phyloP scores from a whole-genome alignment of 1,140 invertebrate species.

The Physella acuta region DNA sequence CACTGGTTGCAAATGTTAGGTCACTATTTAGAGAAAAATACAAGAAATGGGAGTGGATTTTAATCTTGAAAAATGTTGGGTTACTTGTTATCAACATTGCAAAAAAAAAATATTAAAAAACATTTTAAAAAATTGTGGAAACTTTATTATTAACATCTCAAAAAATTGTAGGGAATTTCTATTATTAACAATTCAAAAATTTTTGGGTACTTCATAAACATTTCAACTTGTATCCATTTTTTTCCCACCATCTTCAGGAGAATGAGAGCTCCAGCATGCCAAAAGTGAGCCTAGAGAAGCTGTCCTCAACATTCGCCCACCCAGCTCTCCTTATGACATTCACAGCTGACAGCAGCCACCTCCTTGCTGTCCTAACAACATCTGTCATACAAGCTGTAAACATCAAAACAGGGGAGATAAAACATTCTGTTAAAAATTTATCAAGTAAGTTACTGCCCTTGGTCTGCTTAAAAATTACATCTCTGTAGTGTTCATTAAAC shows the following conservation, averaged over 20 bases:
- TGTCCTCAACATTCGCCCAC: neutral
- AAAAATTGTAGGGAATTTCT: too few relatives aligned
- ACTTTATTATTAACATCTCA: too few relatives aligned
- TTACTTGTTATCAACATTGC: too few relatives aligned
- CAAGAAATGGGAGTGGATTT: too few relatives aligned
- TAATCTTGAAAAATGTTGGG: too few relatives aligned
- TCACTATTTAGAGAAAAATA: too few relatives aligned
- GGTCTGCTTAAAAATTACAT: neutral
- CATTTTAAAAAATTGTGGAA: too few relatives aligned
- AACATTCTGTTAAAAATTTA: neutral
- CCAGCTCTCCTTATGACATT: slow-evolving; percentile 17
- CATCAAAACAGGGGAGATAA: neutral
- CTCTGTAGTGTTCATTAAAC: too few relatives aligned
- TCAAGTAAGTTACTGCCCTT: neutral
- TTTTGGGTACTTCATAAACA: too few relatives aligned
- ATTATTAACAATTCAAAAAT: too few relatives aligned
- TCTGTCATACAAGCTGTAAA: slow-evolving; percentile 1
- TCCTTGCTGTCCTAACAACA: slow-evolving; percentile 7
- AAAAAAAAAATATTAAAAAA: too few relatives aligned
- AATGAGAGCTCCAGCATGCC: neutral
- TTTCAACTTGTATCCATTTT: neutral
- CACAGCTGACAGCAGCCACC: slow-evolving; percentile 4
- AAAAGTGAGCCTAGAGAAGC: neutral
- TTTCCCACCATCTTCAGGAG: neutral
- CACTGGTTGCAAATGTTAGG: too few relatives aligned